Evolutionary conservation across 2,888 invertebrate species (phyloP).

Genomic region (Trichopoda pennipes): DNA sequence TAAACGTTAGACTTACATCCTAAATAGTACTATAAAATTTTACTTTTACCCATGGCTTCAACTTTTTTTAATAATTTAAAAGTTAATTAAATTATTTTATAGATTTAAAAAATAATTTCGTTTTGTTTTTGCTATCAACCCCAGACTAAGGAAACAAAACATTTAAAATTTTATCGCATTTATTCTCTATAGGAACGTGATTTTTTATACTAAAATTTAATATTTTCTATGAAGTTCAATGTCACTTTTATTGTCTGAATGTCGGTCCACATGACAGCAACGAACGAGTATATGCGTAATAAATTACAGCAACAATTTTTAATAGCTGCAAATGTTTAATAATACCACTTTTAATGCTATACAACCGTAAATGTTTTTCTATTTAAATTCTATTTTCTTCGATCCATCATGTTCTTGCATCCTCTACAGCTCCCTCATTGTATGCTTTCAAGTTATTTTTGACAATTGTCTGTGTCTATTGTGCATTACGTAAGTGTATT

Average conservation of each 20-base stretch:
- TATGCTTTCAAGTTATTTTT: not conserved
- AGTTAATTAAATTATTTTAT: too few relatives aligned
- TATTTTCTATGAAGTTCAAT: constrained; percentile 13
- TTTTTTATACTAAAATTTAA: not conserved
- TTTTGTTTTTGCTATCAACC: too few relatives aligned
- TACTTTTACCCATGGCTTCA: too few relatives aligned
- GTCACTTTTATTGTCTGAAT: constrained; percentile 37
- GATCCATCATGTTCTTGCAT: not conserved
- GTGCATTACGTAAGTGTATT: constrained; percentile 3
- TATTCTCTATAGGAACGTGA: not conserved
- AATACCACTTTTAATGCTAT: constrained; percentile 14
- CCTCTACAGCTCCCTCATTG: not conserved
- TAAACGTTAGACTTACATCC: too few relatives aligned
- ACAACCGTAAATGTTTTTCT: constrained; percentile 29
- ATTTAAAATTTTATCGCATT: not conserved
- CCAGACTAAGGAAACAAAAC: too few relatives aligned
- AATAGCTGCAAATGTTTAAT: constrained; percentile 36
- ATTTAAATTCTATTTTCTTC: constrained; percentile 6
- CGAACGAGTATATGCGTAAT: constrained; percentile 1
- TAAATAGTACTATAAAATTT: too few relatives aligned
- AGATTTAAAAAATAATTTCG: too few relatives aligned
- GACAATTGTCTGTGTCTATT: constrained; percentile 9
- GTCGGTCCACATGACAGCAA: constrained; percentile 25
- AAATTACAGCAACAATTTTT: constrained; percentile 6
- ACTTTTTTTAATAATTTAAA: too few relatives aligned